Percentiles rank a stretch among this genome's conserved stretches.
Evolutionary conservation across 23 tunicate genomes (phyloP).

Genomic region (Clavelina lepadiformis): DNA sequence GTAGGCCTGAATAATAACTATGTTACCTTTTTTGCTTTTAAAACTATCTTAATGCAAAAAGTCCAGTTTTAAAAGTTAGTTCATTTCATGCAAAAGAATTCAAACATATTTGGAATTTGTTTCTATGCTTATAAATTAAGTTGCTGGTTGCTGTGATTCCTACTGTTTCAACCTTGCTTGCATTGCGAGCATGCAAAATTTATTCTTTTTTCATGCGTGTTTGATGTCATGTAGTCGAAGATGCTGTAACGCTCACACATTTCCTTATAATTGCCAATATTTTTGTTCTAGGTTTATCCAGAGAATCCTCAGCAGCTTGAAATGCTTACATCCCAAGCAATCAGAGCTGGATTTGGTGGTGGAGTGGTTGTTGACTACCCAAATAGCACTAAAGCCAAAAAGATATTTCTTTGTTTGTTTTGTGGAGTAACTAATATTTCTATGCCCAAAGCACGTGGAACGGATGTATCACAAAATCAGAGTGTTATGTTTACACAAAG

Average conservation of each 20-base stretch:
- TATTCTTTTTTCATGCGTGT: no score
- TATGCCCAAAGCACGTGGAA: constrained; percentile 70
- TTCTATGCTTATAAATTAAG: no score
- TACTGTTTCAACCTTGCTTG: no score
- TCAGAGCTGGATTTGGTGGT: constrained; percentile 94
- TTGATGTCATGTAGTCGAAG: no score
- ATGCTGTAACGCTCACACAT: no score
- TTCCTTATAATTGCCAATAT: no score
- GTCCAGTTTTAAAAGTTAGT: neutral
- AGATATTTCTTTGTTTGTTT: constrained; percentile 91
- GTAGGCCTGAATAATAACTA: constrained; percentile 11
- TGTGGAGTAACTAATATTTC: constrained; percentile 57
- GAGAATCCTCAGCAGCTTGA: constrained; percentile 96
- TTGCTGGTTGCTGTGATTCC: no score
- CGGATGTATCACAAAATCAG: constrained; percentile 9
- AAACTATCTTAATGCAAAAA: constrained; percentile 4
- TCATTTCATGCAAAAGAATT: no score
- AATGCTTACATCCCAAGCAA: constrained; percentile 81
- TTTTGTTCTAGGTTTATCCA: constrained; percentile 71
- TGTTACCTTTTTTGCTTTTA: neutral
- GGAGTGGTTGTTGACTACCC: constrained; percentile 98
- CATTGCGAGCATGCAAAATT: no score
- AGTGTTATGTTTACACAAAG: constrained; percentile 14
- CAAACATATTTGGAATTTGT: no score
- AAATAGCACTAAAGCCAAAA: constrained; percentile 95